Base-by-base conservation (phyloP, 2,113 vertebrate genomes). In the Puma concolor region DNA sequence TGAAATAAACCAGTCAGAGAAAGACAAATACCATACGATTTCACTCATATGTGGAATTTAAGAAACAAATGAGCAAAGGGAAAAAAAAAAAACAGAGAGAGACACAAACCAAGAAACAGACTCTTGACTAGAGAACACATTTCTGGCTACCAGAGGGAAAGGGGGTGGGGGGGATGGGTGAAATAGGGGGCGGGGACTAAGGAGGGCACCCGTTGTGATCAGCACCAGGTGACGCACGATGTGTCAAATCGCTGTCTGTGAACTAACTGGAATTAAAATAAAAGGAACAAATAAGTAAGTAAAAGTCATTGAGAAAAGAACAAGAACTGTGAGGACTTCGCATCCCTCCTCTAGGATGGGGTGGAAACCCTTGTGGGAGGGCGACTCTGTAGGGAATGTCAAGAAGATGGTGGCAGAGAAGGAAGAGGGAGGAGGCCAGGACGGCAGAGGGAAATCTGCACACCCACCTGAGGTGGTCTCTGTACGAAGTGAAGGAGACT, bases 401-500 rank as follows among this genome's bases (percentile, higher is more conserved):
- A 54, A 71, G 52, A 54, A 12, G 13, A 31, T 52, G 9, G 2
- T 7, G 7, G 38, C 50, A 33, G 63, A 66, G 54, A 41, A 86
- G 9, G 44, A n/a, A 25, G 85, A 77, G 27, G 14, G 33, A 63
- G 10, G 66, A 81, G 54, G 33, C 2, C 4, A 23, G 50, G 76
- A 36, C 3, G 5, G 31, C 1, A 7, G 50, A n/a, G 33, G 38
- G 38, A 21, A 11, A 38, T 0, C 52, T 14, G 82, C 50, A 11
- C 23, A 2, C 8, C 31, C 69, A 7, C 10, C 44, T 2, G 6
- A 50, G 16, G 33, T 6, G 21, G 0, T 4, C 27, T 15, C 9
- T 9, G 14, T 10, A 36, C 8, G 23, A 15, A 11, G 0, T 10
- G 29, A 67, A 6, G 66, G 29, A 27, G 19, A 60, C 19, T 60